Evolutionary conservation across 1,140 invertebrate genomes (phyloP).

Genomic region (Drosophila bipectinata): DNA sequence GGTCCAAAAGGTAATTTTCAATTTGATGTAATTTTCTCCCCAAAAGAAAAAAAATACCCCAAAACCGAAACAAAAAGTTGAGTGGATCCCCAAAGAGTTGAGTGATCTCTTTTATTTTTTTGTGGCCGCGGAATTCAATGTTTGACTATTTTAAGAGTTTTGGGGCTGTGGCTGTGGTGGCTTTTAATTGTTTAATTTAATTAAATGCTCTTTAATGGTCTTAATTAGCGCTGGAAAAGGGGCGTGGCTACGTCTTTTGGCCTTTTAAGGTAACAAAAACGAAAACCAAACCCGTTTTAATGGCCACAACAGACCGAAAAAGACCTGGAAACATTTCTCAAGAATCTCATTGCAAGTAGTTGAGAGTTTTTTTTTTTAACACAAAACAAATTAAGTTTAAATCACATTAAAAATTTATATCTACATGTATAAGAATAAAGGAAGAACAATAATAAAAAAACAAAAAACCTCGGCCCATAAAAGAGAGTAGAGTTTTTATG

Average conservation of each 20-base stretch:
- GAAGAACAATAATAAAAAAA: constrained; percentile 28
- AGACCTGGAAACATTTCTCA: constrained; percentile 50
- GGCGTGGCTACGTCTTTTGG: constrained; percentile 41
- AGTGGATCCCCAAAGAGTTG: constrained; percentile 19
- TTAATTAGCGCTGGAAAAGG: constrained; percentile 59
- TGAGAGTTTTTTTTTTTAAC: constrained; percentile 23
- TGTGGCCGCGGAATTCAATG: constrained; percentile 21
- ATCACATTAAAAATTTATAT: constrained; percentile 50
- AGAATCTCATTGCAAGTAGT: constrained; percentile 60
- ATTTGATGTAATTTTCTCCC: constrained; percentile 45
- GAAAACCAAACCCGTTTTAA: constrained; percentile 45
- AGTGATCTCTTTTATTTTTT: constrained; percentile 4
- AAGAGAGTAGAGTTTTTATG: constrained; percentile 31
- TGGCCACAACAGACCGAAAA: constrained; percentile 8
- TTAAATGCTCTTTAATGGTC: constrained; percentile 77
- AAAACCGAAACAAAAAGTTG: not conserved
- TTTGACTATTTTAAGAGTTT: constrained; percentile 35
- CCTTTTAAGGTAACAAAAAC: constrained; percentile 63
- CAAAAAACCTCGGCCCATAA: constrained; percentile 43
- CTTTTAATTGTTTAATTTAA: constrained; percentile 82
- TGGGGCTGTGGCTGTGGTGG: constrained; percentile 3
- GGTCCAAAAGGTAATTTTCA: constrained; percentile 39
- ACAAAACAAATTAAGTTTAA: constrained; percentile 69
- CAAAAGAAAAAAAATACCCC: not conserved
- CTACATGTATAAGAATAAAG: constrained; percentile 31